Percentiles rank a stretch among this genome's conserved stretches.
Evolutionary conservation across 2,113 vertebrate species (phyloP).

Genomic region (Genyomyrus donnyi): DNA sequence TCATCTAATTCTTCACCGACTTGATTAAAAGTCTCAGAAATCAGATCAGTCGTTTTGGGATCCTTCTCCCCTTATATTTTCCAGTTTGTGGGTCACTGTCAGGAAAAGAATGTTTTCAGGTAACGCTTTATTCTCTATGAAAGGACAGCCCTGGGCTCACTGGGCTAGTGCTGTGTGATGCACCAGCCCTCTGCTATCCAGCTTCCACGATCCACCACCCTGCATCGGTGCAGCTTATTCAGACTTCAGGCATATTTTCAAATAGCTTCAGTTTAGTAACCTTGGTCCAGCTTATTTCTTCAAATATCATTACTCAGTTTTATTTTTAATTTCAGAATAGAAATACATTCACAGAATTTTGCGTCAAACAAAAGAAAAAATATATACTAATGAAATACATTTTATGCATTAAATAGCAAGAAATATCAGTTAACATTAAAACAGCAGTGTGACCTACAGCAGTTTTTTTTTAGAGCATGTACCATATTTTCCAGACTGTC

Average conservation of each 20-base stretch:
- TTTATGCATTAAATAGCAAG: neutral
- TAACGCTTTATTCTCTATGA: neutral
- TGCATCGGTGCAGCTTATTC: neutral
- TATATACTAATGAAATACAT: neutral
- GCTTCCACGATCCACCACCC: neutral
- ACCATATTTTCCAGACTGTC: neutral
- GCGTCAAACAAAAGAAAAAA: slow-evolving; percentile 7
- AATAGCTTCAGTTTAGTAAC: neutral
- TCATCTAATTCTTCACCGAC: slow-evolving; percentile 56
- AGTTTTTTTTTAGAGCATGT: neutral
- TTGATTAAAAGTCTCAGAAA: slow-evolving; percentile 50
- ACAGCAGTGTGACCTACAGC: slow-evolving; percentile 6
- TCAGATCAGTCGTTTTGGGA: slow-evolving; percentile 16
- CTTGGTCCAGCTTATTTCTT: neutral
- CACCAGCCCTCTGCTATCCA: neutral
- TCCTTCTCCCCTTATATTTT: neutral
- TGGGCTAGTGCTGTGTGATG: neutral
- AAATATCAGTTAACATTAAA: slow-evolving; percentile 5
- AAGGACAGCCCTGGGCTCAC: neutral
- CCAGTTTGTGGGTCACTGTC: neutral
- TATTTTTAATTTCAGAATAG: slow-evolving; percentile 16
- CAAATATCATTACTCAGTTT: neutral
- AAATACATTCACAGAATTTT: slow-evolving; percentile 25
- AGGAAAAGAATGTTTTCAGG: neutral
- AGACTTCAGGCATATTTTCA: neutral